These are phyloP conservation scores for Podarcis lilfordi DNA, from an alignment of 2,797 vertebrate species.

Conservation along the genomic window DNA sequence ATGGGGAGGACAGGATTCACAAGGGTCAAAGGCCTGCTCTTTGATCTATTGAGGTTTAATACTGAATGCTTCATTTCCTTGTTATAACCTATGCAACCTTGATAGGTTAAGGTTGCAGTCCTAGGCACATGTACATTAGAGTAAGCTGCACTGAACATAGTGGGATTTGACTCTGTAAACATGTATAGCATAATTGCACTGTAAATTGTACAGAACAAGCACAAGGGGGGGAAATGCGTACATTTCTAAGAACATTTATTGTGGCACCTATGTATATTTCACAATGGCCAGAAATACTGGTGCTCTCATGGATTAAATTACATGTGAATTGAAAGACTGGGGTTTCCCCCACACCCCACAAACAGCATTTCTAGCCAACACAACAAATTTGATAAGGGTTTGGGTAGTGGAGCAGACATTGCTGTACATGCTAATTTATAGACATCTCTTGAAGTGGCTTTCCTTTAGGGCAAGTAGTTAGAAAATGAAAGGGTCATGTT, in stretches of 20 bases:
- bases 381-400: not conserved
- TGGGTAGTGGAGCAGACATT: not conserved
- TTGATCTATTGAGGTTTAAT: not conserved
- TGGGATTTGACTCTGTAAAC: not conserved
- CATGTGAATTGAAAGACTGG: not conserved
- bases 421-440: not conserved
- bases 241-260: not conserved
- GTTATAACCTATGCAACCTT: not conserved
- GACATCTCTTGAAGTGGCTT: not conserved
- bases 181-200: accelerated
- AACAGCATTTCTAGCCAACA: not conserved
- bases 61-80: not conserved
- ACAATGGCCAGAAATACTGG: not conserved
- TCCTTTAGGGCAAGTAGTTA: not conserved
- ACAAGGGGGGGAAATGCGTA: no score
- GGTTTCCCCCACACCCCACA: not conserved
- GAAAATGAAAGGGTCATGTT: not conserved
- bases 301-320: not conserved
- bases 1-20: not conserved
- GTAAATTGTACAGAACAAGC: not conserved
- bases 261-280: not conserved
- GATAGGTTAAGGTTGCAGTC: not conserved
- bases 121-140: not conserved
- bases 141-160: not conserved
- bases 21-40: not conserved